Evolutionary conservation across 2,888 invertebrate species (phyloP), one percentile per base, ranked within the genome.

Genomic region (Crepidodera aurea): DNA sequence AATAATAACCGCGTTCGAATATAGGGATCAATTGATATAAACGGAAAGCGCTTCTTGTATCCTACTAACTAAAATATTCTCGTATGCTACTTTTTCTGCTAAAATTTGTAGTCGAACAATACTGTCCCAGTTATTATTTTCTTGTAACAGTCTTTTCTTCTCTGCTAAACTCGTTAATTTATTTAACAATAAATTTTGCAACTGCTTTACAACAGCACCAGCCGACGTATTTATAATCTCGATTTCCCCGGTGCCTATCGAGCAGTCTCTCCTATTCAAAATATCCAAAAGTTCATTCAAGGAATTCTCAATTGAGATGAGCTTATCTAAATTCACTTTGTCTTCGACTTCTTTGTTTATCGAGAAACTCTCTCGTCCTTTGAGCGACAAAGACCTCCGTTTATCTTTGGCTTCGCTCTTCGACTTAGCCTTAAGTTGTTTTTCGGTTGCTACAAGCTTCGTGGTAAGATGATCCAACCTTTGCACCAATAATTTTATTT

Each of bases 321-420:
- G 86, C 16, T 25, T 86, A 40, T 89, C 89, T n/a, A 86, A 81
- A 69, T 86, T 86, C 44, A 94, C 84, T 78, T 94, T 94, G 66
- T 91, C 90, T 79, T 94, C 94, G 13, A 94, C 86, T 78, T 93
- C 93, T 78, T 92, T 92, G 10, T 91, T 89, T 44, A 93, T 85
- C 6, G 90, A 89, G 70, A 92, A 86, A 25, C 91, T 91, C 78
- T 93, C 92, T 69, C 90, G 86, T 5, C 80, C 77, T 79, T 94
- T 94, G 40, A 95, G 82, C 0, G 93, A 93, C 16, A 93, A 82
- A 32, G 93, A 92, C 65, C 94, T 84, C 67, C 94, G 83, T 71
- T 93, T 91, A 72, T 91, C 91, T 71, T 90, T 84, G 0, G 88
- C 87, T 75, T 93, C 93, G 67, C 92, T 82, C 78, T 93, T 94